These are phyloP conservation scores for Brachionus angularis DNA, from an alignment of 1,140 invertebrate species.

Conservation along the genomic window DNA sequence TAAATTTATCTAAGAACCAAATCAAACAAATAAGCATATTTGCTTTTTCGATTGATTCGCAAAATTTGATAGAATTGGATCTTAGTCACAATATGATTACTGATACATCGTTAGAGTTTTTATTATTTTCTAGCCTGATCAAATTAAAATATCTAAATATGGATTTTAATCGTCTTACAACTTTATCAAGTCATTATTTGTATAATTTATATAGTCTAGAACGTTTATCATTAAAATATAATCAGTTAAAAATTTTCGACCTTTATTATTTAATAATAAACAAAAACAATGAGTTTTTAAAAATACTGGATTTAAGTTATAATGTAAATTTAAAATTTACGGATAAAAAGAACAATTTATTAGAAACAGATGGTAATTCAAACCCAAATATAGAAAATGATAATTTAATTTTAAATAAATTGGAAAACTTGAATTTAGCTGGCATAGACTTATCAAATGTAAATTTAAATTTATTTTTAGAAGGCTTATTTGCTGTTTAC, in stretches of 20 bases:
- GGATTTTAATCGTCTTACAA: slow-evolving; percentile 1
- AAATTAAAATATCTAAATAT: slow-evolving; percentile 2
- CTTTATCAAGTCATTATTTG: slow-evolving; percentile 20
- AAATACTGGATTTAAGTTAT: background rate
- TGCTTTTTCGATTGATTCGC: slow-evolving; percentile 8
- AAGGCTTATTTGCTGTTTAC: slow-evolving; percentile 6
- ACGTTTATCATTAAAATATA: background rate
- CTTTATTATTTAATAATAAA: slow-evolving; percentile 15
- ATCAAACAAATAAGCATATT: background rate
- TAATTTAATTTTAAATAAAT: too few species aligned
- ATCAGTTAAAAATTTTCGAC: slow-evolving; percentile 4
- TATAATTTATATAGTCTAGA: slow-evolving; percentile 8
- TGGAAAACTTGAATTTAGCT: background rate
- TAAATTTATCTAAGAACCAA: slow-evolving; percentile 22
- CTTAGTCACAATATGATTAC: slow-evolving; percentile 2
- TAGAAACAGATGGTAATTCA: background rate
- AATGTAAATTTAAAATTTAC: slow-evolving; percentile 19
- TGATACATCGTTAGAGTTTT: slow-evolving; percentile 1
- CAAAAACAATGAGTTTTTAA: slow-evolving; percentile 21
- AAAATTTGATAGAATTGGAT: background rate
- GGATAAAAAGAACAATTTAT: background rate
- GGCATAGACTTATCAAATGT: slow-evolving; percentile 18
- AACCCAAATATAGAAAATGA: too few species aligned
- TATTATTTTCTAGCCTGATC: slow-evolving; percentile 15
- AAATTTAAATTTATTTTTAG: slow-evolving; percentile 16